Percentiles rank a stretch among this genome's conserved stretches.
phyloP scores from a whole-genome alignment of 1,140 invertebrate species.

The Argopecten irradians region DNA sequence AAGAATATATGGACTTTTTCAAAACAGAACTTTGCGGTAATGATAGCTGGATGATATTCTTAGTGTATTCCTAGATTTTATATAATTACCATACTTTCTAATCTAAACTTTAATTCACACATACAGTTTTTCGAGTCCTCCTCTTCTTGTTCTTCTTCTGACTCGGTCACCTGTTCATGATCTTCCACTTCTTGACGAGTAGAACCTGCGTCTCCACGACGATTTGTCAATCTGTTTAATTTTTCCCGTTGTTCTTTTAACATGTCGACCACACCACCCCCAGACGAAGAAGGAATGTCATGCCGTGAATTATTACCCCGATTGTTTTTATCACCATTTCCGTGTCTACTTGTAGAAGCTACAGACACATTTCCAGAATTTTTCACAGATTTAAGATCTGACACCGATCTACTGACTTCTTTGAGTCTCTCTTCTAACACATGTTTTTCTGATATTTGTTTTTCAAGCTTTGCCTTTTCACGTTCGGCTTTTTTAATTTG shows the following conservation, averaged over 20 bases:
- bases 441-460: conserved; percentile 44
- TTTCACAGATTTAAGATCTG: conserved; percentile 36
- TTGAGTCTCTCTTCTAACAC: conserved; percentile 48
- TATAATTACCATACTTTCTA: too few species aligned
- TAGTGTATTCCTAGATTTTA: too few species aligned
- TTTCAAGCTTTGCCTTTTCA: conserved; percentile 51
- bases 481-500: conserved; percentile 44
- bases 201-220: neutral
- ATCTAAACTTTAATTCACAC: neutral
- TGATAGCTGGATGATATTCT: too few species aligned
- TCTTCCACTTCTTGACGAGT: neutral
- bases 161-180: conserved; percentile 25
- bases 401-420: conserved; percentile 46
- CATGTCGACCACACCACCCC: neutral
- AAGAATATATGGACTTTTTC: too few species aligned
- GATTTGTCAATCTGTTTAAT: conserved; percentile 25
- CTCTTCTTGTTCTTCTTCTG: conserved; percentile 31
- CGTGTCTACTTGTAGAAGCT: neutral
- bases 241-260: conserved; percentile 34
- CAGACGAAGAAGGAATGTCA: neutral
- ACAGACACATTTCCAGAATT: neutral
- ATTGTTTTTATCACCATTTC: neutral
- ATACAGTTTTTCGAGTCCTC: conserved; percentile 37
- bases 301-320: neutral
- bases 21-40: too few species aligned